phyloP scores from a whole-genome alignment of 30 jellyfish, hydroid and myxozoan species.

The Phacellophora camtschatica region DNA sequence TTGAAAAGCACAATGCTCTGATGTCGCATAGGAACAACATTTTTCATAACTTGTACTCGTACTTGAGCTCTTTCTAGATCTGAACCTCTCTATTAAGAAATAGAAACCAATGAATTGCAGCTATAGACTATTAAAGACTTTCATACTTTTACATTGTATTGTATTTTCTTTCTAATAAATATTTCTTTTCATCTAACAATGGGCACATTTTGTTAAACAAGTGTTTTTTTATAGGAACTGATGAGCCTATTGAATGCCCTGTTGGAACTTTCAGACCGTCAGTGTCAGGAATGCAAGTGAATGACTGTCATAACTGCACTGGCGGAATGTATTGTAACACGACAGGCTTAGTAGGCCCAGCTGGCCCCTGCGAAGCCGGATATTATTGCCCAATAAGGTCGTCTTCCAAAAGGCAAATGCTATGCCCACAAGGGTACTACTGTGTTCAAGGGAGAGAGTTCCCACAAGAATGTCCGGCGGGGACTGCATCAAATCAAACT shows the following conservation, averaged over 20 bases:
- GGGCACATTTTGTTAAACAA: too few relatives aligned
- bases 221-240: constrained; percentile 64
- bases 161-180: too few relatives aligned
- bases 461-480: constrained; percentile 84
- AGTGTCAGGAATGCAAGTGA: constrained; percentile 45
- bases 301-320: constrained; percentile 82
- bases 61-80: too few relatives aligned
- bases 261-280: constrained; percentile 76
- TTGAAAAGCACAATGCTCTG: too few relatives aligned
- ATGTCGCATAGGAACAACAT: too few relatives aligned
- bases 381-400: constrained; percentile 87
- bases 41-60: too few relatives aligned
- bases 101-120: too few relatives aligned
- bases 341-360: constrained; percentile 79
- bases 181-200: too few relatives aligned
- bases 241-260: constrained; percentile 89
- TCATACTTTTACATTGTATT: too few relatives aligned
- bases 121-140: too few relatives aligned
- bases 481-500: constrained; percentile 85
- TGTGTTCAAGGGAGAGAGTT: constrained; percentile 63
- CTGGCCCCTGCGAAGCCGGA: constrained; percentile 80
- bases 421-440: constrained; percentile 84
- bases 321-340: constrained; percentile 86
- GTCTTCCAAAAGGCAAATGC: constrained; percentile 43
- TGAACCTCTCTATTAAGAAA: too few relatives aligned